Base-by-base conservation (phyloP, 2,113 vertebrate species). In the Rhizomys pruinosus region DNA sequence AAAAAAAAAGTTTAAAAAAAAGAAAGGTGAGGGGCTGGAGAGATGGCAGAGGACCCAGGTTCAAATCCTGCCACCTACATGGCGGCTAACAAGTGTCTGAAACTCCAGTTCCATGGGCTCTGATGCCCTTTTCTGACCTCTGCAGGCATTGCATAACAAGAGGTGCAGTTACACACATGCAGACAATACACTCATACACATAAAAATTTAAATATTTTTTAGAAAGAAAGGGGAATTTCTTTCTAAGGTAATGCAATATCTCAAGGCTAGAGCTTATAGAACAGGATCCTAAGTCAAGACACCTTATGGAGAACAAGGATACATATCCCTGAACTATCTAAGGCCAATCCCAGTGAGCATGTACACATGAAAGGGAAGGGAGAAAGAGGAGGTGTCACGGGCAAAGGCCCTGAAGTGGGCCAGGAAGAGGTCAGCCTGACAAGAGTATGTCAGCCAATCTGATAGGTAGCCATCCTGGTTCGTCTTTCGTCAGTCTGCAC, bases 211-310 rank as follows among this genome's bases (percentile, higher is more conserved):
- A n/a, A n/a, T n/a, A n/a, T n/a, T n/a, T n/a, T n/a, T n/a, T n/a
- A 44, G 27, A 23, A 76, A 79, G 29, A 73, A 84, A 32, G 11
- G 34, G 44, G 22, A 85, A 86, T 44, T 32, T 87, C 61, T 94
- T 84, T 71, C 34, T 29, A 86, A 47, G 34, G 37, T 69, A 89
- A 92, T 66, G 11, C 32, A 57, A 11, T 90, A 85, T 29, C 52
- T 69, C 59, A 69, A 42, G 55, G 42, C 27, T 92, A 81, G 91
- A 92, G 72, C 47, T 90, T 25, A 93, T 16, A 84, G 17, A 77
- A 52, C 57, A 77, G 63, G 57, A 80, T 39, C 76, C 72, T 63
- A 82, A 95, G 55, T 92, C 39, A 85, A 96, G n/a, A 42, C 27
- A 69, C 80, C 81, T 92, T 89, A n/a, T 66, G 55, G 22, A 72